A percentile compares a stretch with the other conserved stretches of the same genome.
phyloP scores from a whole-genome alignment of 2,888 invertebrate species.

The Drosophila vallismaia region DNA sequence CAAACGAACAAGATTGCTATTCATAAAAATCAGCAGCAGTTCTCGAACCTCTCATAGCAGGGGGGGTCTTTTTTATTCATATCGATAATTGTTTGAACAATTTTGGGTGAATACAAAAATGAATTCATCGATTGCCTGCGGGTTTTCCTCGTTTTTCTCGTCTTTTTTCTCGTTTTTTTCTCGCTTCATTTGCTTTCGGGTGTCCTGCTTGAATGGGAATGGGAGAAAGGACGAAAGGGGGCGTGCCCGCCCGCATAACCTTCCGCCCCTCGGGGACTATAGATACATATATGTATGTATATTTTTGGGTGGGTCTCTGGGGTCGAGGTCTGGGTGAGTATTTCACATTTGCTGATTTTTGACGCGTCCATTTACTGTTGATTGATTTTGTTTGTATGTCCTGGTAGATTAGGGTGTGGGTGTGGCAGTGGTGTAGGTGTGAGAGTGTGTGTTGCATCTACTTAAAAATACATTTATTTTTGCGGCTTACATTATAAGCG shows the following conservation, averaged over 20 bases:
- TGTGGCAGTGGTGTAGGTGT: no score
- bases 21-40: constrained; percentile 37
- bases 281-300: constrained; percentile 1
- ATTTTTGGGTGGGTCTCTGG: background rate
- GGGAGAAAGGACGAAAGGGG: background rate
- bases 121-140: constrained; percentile 42
- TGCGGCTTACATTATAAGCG: constrained; percentile 28
- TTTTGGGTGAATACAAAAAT: constrained; percentile 40
- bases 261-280: constrained; percentile 9
- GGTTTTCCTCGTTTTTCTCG: constrained; percentile 20
- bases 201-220: constrained; percentile 13
- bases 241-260: constrained; percentile 34
- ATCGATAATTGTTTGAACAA: constrained; percentile 46
- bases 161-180: constrained; percentile 12
- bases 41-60: background rate
- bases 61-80: constrained; percentile 28
- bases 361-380: constrained; percentile 53
- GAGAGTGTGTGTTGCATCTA: constrained; percentile 55
- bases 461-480: constrained; percentile 63
- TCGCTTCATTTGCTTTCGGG: constrained; percentile 38
- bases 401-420: background rate
- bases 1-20: constrained; percentile 20
- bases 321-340: constrained; percentile 40
- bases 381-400: constrained; percentile 42
- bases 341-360: constrained; percentile 53